Percentiles rank a stretch among this genome's conserved stretches.
Conservation (phyloP, 2,888 invertebrate species). For the Mycalesis mineus region DNA sequence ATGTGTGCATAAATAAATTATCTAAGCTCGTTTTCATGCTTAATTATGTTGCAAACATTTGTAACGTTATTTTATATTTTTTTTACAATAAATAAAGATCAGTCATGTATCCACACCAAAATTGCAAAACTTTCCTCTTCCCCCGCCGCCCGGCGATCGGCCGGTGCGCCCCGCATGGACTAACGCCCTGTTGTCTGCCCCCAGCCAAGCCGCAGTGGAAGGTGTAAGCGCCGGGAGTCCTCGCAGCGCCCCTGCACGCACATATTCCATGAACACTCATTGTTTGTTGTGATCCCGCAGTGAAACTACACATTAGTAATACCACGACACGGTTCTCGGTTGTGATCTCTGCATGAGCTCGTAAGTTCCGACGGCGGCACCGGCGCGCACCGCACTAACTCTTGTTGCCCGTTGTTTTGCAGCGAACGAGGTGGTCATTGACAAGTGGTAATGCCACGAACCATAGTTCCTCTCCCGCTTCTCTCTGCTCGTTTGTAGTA, state of each 20-base stretch:
- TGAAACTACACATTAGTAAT: slow-evolving; percentile 71
- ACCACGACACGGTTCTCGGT: slow-evolving; percentile 57
- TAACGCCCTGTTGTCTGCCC: slow-evolving; percentile 71
- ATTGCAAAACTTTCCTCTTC: slow-evolving; percentile 46
- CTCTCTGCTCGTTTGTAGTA: slow-evolving; percentile 62
- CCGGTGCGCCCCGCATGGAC: slow-evolving; percentile 60
- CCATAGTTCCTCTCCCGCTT: slow-evolving; percentile 72
- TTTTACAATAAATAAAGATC: neutral
- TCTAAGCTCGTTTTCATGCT: too few species aligned
- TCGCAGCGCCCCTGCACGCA: slow-evolving; percentile 69
- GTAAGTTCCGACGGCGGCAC: slow-evolving; percentile 67
- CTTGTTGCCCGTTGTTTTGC: slow-evolving; percentile 73
- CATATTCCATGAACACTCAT: slow-evolving; percentile 77
- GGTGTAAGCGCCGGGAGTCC: slow-evolving; percentile 65
- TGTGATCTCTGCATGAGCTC: slow-evolving; percentile 68
- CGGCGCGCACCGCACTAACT: slow-evolving; percentile 63
- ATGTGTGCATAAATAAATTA: too few species aligned
- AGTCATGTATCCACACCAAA: slow-evolving; percentile 4
- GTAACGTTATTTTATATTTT: too few species aligned
- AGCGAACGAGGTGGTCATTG: slow-evolving; percentile 84
- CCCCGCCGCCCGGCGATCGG: slow-evolving; percentile 29
- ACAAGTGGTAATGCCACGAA: slow-evolving; percentile 81
- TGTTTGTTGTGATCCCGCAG: slow-evolving; percentile 78
- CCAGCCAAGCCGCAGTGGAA: slow-evolving; percentile 73
- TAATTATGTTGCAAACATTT: too few species aligned